Evolutionary conservation across 2,797 vertebrate species (phyloP).

Genomic region (Scolopax bukidnonensis): DNA sequence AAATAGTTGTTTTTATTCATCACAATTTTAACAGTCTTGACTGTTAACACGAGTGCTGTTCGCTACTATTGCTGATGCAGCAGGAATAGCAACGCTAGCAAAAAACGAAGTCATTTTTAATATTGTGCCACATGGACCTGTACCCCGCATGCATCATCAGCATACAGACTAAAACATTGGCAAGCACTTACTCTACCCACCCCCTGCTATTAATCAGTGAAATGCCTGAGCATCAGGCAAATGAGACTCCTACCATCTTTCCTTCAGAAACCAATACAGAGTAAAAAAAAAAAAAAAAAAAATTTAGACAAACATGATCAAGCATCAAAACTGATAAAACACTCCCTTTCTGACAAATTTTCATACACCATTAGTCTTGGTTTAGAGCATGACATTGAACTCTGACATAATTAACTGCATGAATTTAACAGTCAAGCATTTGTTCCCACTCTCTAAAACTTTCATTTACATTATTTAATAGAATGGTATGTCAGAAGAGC

Average conservation of each 20-base stretch:
- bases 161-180: not conserved
- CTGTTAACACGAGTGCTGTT: conserved; percentile 3
- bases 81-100: not conserved
- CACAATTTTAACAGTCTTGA: conserved; percentile 43
- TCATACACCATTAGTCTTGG: not conserved
- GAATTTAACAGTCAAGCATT: not conserved
- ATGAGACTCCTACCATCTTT: not conserved
- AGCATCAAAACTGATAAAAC: not conserved
- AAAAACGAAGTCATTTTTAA: not conserved
- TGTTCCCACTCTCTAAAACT: not conserved
- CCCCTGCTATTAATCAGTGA: not conserved
- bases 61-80: conserved; percentile 8
- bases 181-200: not conserved
- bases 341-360: not conserved
- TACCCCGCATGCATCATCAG: not conserved
- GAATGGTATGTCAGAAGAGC: not conserved
- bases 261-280: not conserved
- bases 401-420: not conserved
- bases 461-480: not conserved
- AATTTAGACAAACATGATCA: not conserved
- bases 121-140: not conserved
- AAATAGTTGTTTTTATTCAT: conserved; percentile 51
- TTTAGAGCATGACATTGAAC: not conserved
- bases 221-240: not conserved
- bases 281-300: not conserved